These are phyloP conservation scores for Cliona cf. orientalis DNA, from an alignment of 37 sponge, comb jelly and placozoan species.

Conservation along the genomic window DNA sequence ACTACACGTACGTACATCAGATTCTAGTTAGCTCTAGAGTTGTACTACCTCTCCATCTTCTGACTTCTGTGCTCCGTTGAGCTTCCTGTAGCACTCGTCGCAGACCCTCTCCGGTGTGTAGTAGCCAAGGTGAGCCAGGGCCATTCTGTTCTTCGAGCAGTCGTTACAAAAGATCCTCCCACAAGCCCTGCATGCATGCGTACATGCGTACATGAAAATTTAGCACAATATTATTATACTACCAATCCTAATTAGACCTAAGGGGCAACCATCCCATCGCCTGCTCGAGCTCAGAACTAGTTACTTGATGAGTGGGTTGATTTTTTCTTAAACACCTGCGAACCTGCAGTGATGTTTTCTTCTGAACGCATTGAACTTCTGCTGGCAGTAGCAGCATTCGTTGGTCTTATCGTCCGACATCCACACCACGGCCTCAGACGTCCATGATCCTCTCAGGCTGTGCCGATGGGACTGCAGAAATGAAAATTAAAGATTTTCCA, in stretches of 20 bases:
- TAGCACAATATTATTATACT: background rate
- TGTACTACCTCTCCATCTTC: constrained; percentile 31
- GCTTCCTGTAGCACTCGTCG: constrained; percentile 55
- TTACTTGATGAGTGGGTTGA: background rate
- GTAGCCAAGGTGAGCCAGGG: constrained; percentile 80
- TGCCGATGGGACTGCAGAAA: background rate
- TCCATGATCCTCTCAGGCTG: constrained; percentile 25
- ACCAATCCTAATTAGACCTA: background rate
- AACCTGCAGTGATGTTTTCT: too few relatives aligned
- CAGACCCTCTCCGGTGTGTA: constrained; percentile 71
- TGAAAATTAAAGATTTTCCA: background rate
- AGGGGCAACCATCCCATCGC: too few relatives aligned
- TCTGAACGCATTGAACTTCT: constrained; percentile 74
- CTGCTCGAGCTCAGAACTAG: too few relatives aligned
- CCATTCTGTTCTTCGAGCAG: constrained; percentile 71
- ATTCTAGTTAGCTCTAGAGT: too few relatives aligned
- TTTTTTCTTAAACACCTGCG: too few relatives aligned
- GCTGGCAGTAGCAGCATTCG: constrained; percentile 80
- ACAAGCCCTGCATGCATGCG: constrained; percentile 67
- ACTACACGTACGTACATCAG: too few relatives aligned
- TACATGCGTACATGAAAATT: constrained; percentile 1
- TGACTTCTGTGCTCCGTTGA: constrained; percentile 30
- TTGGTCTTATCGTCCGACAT: constrained; percentile 73
- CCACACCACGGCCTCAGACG: constrained; percentile 87
- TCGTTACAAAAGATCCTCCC: constrained; percentile 89